These are phyloP conservation scores for Corvus moneduloides DNA, from an alignment of 2,113 vertebrate genomes.

Conservation along the genomic window DNA sequence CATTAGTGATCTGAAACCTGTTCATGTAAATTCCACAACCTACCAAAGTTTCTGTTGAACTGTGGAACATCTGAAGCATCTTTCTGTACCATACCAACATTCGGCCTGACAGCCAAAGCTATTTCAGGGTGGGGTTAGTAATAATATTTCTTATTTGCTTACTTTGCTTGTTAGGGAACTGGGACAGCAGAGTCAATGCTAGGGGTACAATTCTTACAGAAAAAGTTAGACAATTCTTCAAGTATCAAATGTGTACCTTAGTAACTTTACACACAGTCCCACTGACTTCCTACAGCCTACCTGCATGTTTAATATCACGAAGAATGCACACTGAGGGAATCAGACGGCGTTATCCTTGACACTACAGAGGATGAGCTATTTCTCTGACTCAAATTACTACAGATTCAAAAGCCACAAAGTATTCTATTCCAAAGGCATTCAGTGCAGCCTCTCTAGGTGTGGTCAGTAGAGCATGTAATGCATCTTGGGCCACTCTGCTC, in stretches of 20 bases:
- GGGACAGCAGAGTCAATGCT: not conserved
- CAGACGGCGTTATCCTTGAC: not conserved
- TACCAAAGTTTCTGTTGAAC: not conserved
- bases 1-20: not conserved
- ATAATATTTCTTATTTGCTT: not conserved
- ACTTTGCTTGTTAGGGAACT: not conserved
- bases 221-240: not conserved
- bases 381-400: not conserved
- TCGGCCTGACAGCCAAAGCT: not conserved
- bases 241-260: not conserved
- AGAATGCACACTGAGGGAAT: not conserved
- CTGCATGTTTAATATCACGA: not conserved
- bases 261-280: not conserved
- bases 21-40: not conserved
- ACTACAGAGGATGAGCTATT: not conserved
- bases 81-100: not conserved
- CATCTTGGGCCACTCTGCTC: not conserved
- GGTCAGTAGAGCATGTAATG: not conserved
- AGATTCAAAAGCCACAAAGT: not conserved
- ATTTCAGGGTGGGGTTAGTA: not conserved
- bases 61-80: not conserved
- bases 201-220: not conserved
- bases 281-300: not conserved
- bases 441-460: not conserved
- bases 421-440: not conserved